phyloP scores from a whole-genome alignment of 2,888 invertebrate species.

The Pemphredon lugubris region DNA sequence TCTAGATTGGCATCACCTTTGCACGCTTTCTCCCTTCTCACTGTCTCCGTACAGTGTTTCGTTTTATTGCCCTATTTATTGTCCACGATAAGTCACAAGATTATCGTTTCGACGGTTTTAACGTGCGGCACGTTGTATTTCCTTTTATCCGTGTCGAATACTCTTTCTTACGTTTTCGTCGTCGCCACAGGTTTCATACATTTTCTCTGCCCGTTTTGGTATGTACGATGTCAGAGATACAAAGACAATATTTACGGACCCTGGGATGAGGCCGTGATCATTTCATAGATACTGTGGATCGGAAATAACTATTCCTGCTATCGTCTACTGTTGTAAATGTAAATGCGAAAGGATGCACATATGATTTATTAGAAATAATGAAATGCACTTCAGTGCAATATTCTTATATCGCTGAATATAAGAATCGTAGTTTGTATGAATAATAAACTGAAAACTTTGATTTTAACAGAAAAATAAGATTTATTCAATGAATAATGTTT shows the following conservation, averaged over 20 bases:
- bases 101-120: conserved; percentile 83
- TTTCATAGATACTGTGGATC: too few species aligned
- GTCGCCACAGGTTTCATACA: conserved; percentile 85
- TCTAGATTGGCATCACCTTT: conserved; percentile 93
- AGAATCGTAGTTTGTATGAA: too few species aligned
- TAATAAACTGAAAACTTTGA: too few species aligned
- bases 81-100: conserved; percentile 84
- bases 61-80: conserved; percentile 93
- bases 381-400: too few species aligned
- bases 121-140: conserved; percentile 82
- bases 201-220: conserved; percentile 88
- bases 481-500: too few species aligned
- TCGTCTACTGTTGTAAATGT: too few species aligned
- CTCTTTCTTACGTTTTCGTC: conserved; percentile 85
- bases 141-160: conserved; percentile 82
- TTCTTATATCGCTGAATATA: too few species aligned
- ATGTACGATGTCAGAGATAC: conserved; percentile 88
- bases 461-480: too few species aligned
- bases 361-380: too few species aligned
- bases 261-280: conserved; percentile 95
- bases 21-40: conserved; percentile 95
- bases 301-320: too few species aligned
- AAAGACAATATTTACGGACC: conserved; percentile 98
- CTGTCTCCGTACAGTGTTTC: conserved; percentile 93
- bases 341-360: not conserved